Evolutionary conservation across 2,797 vertebrate species (phyloP), one percentile per base, ranked within the genome.

Genomic region (Enteromius unitaeniatus): DNA sequence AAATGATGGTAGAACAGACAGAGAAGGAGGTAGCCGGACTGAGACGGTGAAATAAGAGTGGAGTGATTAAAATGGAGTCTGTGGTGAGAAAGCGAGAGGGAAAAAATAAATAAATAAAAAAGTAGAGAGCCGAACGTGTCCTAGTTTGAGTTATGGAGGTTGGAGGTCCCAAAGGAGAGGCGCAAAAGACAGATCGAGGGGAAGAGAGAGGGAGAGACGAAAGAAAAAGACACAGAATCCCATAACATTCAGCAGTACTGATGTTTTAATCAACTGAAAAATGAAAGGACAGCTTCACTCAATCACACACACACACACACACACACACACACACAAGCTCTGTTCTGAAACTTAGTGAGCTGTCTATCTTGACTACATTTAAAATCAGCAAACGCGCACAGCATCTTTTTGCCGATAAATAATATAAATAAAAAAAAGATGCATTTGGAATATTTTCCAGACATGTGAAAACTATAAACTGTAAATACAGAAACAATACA

Each of bases 81-180:
- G 64, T 14, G 19, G 47, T 69, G 73, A 31, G 58, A 51, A 51
- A 74, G n/a, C 3, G 5, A 73, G 14, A 75, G 14, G 31, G 11
- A 74, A 6, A 79, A 87, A 89, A 89, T 86, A 88, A 74, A 6
- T 78, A 87, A 89, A 89, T 86, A 88, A 82, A 88, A 83, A 88
- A 82, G 78, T 70, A 83, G 76, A 65, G 84, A 90, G 87, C 89
- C 60, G 81, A 87, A 42, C 75, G 87, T 91, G 92, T 74, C 89
- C 90, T 88, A 90, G 90, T 93, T 91, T 88, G 90, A 90, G 90
- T 87, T 70, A 87, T 89, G 82, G 85, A 82, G 82, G 62, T 82
- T 76, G 73, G 31, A 65, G 81, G 31, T 88, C 76, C 72, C 79
- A 49, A 45, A 68, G 81, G 83, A 86, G 26, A 82, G 64, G 19